Conservation (phyloP, 2,888 invertebrate species). For the Itoplectis maculator region DNA sequence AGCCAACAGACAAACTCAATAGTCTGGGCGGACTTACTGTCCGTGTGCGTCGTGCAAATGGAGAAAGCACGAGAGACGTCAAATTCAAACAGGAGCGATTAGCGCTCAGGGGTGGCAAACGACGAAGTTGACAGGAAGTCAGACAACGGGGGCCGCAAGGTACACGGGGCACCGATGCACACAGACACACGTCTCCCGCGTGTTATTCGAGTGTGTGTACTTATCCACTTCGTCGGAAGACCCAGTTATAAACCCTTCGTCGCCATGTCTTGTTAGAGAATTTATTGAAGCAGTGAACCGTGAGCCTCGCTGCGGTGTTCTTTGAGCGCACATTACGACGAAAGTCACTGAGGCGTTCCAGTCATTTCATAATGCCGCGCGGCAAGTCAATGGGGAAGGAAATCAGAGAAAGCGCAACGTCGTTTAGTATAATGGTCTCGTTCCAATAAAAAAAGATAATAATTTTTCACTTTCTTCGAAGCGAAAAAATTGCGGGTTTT, state of each 20-base stretch:
- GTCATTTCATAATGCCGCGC: neutral
- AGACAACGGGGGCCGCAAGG: conserved; percentile 40
- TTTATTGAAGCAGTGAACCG: conserved; percentile 54
- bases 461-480: too few species aligned
- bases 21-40: conserved; percentile 46
- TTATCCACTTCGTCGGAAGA: conserved; percentile 72
- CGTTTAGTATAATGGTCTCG: too few species aligned
- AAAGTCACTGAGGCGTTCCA: neutral
- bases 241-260: conserved; percentile 70
- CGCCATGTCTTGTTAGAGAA: conserved; percentile 75
- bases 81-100: conserved; percentile 72
- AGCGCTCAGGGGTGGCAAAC: conserved; percentile 43
- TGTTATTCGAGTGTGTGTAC: conserved; percentile 36
- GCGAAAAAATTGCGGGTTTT: too few species aligned
- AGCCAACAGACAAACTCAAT: conserved; percentile 20
- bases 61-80: conserved; percentile 67
- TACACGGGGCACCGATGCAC: conserved; percentile 27
- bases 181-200: conserved; percentile 5
- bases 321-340: neutral
- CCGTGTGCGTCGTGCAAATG: conserved; percentile 66
- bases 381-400: neutral
- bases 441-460: too few species aligned
- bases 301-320: conserved; percentile 2
- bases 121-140: conserved; percentile 38
- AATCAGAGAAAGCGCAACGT: neutral